phyloP scores from a whole-genome alignment of 2,888 invertebrate genomes.

The Orthonychiurus folsomi region DNA sequence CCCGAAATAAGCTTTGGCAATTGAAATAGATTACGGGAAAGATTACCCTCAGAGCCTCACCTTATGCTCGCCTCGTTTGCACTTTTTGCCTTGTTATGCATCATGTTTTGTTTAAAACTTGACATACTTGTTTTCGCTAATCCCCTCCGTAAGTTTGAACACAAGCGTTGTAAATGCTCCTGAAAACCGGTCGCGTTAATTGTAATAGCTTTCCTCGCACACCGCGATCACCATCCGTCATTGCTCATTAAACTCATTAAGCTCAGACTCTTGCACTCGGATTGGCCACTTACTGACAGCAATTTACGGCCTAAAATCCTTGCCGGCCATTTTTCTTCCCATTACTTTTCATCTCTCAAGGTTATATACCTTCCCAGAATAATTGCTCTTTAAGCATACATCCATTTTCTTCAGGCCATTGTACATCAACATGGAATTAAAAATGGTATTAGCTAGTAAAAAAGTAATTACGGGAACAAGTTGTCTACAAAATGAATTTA shows the following conservation, averaged over 20 bases:
- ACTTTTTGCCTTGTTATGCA: no score
- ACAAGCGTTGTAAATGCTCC: not conserved
- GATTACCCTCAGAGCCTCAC: no score
- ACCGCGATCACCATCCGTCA: not conserved
- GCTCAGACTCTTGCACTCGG: not conserved
- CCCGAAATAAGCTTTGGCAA: no score
- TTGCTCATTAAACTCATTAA: not conserved
- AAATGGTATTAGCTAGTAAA: not conserved
- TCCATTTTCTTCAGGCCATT: not conserved
- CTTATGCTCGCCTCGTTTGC: no score
- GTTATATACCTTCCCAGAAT: no score
- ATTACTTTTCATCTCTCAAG: not conserved
- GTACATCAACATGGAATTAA: not conserved
- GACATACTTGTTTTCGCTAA: no score
- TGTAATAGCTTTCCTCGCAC: not conserved
- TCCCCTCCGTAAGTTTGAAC: no score
- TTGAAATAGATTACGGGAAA: no score
- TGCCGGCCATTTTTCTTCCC: not conserved
- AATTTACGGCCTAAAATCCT: not conserved
- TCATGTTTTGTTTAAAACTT: no score
- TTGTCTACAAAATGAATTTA: not conserved
- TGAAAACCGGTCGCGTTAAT: not conserved
- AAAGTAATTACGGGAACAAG: not conserved
- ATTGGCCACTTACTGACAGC: not conserved
- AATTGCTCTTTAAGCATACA: not conserved